Conservation (phyloP, 2,797 vertebrate species). For the Bovichtus diacanthus region DNA sequence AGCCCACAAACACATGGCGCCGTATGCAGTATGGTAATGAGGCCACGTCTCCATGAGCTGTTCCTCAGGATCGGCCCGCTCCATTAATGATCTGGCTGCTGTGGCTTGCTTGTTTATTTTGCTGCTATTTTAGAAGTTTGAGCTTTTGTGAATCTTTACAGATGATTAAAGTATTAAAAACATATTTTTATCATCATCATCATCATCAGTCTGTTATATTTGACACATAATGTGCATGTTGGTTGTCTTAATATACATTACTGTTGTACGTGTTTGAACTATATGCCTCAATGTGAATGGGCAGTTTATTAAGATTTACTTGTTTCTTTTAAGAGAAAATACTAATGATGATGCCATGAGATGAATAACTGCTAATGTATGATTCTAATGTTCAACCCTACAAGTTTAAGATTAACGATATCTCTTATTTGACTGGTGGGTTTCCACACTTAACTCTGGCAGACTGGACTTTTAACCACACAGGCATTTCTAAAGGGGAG, state of each 20-base stretch:
- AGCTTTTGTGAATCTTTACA: slow-evolving; percentile 24
- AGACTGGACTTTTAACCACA: slow-evolving; percentile 13
- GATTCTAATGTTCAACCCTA: slow-evolving; percentile 10
- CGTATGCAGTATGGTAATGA: slow-evolving; percentile 46
- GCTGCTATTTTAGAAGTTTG: slow-evolving; percentile 31
- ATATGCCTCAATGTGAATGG: not conserved
- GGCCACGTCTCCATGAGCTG: slow-evolving; percentile 53
- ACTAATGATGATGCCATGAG: slow-evolving; percentile 27
- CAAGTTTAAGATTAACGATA: slow-evolving; percentile 13
- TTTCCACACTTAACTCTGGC: not conserved
- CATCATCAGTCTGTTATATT: slow-evolving; percentile 21
- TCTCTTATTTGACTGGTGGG: not conserved
- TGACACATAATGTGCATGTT: slow-evolving; percentile 17
- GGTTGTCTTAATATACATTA: slow-evolving; percentile 4
- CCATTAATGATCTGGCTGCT: slow-evolving; percentile 59
- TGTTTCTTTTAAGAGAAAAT: slow-evolving; percentile 9
- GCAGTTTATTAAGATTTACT: not conserved
- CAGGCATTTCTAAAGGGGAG: not conserved
- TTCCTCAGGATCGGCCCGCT: slow-evolving; percentile 55
- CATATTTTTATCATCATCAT: slow-evolving; percentile 24
- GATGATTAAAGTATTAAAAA: slow-evolving; percentile 3
- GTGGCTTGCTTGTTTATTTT: slow-evolving; percentile 59
- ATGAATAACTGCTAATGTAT: slow-evolving; percentile 9
- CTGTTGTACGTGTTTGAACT: not conserved
- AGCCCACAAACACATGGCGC: slow-evolving; percentile 48